Conservation (phyloP, 2,888 invertebrate genomes). For the Amiota minor region DNA sequence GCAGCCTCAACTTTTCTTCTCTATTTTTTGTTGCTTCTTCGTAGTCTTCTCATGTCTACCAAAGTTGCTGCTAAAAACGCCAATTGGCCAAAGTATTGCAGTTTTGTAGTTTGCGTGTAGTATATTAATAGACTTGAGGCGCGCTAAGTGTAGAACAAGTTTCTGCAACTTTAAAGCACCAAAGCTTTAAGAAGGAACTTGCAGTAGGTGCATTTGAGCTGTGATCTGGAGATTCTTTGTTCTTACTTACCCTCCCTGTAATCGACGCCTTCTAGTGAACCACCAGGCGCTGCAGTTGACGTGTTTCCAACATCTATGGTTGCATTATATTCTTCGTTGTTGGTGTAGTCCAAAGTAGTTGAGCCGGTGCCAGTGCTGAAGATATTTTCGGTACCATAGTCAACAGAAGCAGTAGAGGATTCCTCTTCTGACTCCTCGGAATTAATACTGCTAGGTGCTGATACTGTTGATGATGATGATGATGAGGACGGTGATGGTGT, state of each 20-base stretch:
- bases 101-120: conserved; percentile 28
- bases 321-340: conserved; percentile 42
- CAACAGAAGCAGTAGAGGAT: conserved; percentile 46
- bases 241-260: conserved; percentile 70
- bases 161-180: conserved; percentile 38
- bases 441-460: not conserved
- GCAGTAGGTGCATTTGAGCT: not conserved
- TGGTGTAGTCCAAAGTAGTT: conserved; percentile 47
- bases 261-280: conserved; percentile 71
- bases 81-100: conserved; percentile 50
- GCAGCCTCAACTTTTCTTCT: conserved; percentile 56
- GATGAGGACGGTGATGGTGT: not conserved
- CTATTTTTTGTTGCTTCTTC: conserved; percentile 6
- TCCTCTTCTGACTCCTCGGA: conserved; percentile 45
- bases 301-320: conserved; percentile 43
- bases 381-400: conserved; percentile 44
- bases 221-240: conserved; percentile 22
- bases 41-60: not conserved
- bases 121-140: conserved; percentile 60
- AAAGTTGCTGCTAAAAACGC: not conserved
- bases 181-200: not conserved
- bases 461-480: conserved; percentile 27
- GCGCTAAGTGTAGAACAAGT: conserved; percentile 53
- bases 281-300: conserved; percentile 61
- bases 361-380: conserved; percentile 27